Evolutionary conservation across 2,888 invertebrate species (phyloP).

Genomic region (Caenorhabditis sp.): DNA sequence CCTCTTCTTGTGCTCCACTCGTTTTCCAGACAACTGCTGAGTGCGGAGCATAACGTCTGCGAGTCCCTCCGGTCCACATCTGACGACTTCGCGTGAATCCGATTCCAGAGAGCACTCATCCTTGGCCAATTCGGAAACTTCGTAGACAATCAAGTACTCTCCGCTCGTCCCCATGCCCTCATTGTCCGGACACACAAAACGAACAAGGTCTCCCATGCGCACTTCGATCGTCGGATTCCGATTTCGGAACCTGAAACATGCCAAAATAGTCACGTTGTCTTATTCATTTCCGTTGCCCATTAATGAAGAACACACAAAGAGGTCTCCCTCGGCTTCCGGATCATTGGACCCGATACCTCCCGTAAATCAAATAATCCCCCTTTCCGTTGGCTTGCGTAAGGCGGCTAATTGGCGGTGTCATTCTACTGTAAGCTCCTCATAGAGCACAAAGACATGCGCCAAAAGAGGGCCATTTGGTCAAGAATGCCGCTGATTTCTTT

Average conservation of each 20-base stretch:
- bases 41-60: constrained; percentile 18
- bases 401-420: constrained; percentile 51
- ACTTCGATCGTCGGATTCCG: constrained; percentile 47
- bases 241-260: constrained; percentile 50
- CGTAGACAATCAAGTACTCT: constrained; percentile 50
- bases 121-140: constrained; percentile 50
- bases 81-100: constrained; percentile 30
- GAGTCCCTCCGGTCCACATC: constrained; percentile 28
- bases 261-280: constrained; percentile 15
- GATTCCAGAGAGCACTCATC: constrained; percentile 45
- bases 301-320: constrained; percentile 46
- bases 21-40: not conserved
- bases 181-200: constrained; percentile 54
- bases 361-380: constrained; percentile 44
- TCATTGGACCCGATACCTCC: constrained; percentile 44
- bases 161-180: not conserved
- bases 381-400: constrained; percentile 33
- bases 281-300: constrained; percentile 47
- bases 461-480: constrained; percentile 50
- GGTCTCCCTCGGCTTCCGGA: constrained; percentile 38
- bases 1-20: not conserved
- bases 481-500: constrained; percentile 29
- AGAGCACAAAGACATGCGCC: constrained; percentile 52
- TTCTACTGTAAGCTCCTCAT: constrained; percentile 48
- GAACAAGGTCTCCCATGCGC: constrained; percentile 49